Evolutionary conservation across 2,888 invertebrate species (phyloP).

Genomic region (Cristatella mucedo): DNA sequence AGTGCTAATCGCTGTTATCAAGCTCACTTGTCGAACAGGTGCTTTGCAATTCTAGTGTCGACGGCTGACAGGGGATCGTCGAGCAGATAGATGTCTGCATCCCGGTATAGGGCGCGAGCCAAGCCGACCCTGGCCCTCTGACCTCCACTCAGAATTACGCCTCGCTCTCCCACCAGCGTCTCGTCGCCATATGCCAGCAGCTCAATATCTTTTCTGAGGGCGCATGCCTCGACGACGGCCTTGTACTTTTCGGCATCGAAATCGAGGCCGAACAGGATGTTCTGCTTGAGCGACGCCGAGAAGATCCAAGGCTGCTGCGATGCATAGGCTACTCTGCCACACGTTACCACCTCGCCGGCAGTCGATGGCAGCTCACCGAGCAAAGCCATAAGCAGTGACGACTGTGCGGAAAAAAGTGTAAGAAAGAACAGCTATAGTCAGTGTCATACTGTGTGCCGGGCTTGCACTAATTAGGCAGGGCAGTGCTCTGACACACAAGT

Average conservation of each 20-base stretch:
- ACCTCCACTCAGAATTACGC: conserved; percentile 40
- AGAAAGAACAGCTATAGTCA: no score
- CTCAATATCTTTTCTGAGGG: conserved; percentile 38
- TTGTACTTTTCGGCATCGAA: conserved; percentile 19
- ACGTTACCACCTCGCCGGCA: conserved; percentile 47
- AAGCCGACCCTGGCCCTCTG: conserved; percentile 39
- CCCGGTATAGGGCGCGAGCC: conserved; percentile 38
- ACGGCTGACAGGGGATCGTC: conserved; percentile 41
- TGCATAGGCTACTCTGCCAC: conserved; percentile 41
- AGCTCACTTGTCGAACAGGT: conserved; percentile 39
- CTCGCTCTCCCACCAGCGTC: conserved; percentile 44
- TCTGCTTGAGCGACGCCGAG: conserved; percentile 38
- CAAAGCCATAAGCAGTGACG: conserved; percentile 44
- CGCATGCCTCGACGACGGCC: conserved; percentile 17
- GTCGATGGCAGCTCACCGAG: conserved; percentile 50
- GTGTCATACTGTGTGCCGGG: no score
- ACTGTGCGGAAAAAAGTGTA: conserved; percentile 22
- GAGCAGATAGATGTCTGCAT: conserved; percentile 37
- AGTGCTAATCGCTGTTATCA: no score
- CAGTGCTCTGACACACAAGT: no score
- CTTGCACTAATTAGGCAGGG: no score
- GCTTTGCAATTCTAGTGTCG: conserved; percentile 38
- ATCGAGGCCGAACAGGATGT: conserved; percentile 38
- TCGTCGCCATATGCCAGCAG: conserved; percentile 40
- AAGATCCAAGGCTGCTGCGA: conserved; percentile 40